phyloP scores from a whole-genome alignment of 2,113 vertebrate species.

The Boulengeromyrus knoepffleri region DNA sequence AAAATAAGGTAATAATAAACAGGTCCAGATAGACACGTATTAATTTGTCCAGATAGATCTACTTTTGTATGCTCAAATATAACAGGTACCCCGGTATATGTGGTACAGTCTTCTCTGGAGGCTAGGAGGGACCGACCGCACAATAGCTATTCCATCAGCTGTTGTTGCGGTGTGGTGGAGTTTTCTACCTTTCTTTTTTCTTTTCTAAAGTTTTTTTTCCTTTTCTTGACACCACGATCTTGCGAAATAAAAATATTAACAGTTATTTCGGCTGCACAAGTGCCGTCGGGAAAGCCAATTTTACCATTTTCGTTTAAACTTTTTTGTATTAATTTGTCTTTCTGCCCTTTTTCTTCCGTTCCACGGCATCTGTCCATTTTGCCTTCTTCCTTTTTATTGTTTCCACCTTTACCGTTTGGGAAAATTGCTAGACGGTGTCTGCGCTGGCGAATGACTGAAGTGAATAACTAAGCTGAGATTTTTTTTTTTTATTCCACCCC shows the following conservation, averaged over 20 bases:
- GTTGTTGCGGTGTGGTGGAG: conserved; percentile 17
- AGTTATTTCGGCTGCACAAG: neutral
- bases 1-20: neutral
- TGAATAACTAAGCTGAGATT: neutral
- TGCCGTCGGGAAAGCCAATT: neutral
- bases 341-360: neutral
- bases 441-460: neutral
- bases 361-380: neutral
- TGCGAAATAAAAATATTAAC: neutral
- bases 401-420: neutral
- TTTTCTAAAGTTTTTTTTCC: conserved; percentile 7
- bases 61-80: neutral
- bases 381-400: neutral
- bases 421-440: neutral
- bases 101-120: conserved; percentile 33
- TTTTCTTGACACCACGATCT: conserved; percentile 22
- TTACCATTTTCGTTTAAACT: neutral
- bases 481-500: neutral
- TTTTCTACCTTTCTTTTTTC: neutral
- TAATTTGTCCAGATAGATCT: neutral
- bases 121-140: conserved; percentile 25
- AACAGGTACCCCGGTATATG: neutral
- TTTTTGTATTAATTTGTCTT: neutral
- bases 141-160: conserved; percentile 39
- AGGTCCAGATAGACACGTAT: neutral